Conservation (phyloP, 2,888 invertebrate species). For the Aspidapion aeneum region DNA sequence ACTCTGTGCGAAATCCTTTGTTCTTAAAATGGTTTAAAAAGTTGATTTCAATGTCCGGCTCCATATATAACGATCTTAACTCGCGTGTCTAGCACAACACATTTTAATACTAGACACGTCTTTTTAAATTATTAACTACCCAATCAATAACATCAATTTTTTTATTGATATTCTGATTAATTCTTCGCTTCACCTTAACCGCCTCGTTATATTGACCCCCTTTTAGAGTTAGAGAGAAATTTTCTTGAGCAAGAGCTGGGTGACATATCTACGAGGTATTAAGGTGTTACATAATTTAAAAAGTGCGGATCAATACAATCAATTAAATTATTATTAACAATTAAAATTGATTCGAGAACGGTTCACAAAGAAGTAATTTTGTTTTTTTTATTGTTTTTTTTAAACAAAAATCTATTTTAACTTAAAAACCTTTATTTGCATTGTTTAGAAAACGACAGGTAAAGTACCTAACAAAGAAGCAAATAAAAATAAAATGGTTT, state of each 20-base stretch:
- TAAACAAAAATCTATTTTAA: neutral
- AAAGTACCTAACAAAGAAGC: too few relatives aligned
- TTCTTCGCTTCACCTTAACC: neutral
- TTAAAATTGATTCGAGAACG: too few relatives aligned
- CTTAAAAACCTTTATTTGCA: too few relatives aligned
- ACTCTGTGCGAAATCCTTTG: neutral
- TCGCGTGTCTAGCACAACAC: conserved; percentile 16
- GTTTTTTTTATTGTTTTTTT: neutral
- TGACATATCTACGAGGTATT: neutral
- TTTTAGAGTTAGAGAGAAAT: neutral
- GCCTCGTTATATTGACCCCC: neutral
- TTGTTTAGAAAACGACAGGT: too few relatives aligned
- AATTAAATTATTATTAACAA: too few relatives aligned
- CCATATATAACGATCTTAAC: conserved; percentile 8
- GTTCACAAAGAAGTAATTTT: neutral
- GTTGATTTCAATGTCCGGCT: conserved; percentile 16
- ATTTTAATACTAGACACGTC: neutral
- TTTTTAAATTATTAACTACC: conserved; percentile 2
- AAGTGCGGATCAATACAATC: neutral
- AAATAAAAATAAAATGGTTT: too few relatives aligned
- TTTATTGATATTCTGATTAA: neutral
- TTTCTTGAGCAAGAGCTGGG: neutral
- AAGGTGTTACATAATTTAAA: neutral
- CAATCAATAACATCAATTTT: neutral
- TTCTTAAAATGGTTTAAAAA: conserved; percentile 23